Evolutionary conservation across 2,113 vertebrate species (phyloP), one percentile per base, ranked within the genome.

Genomic region (Sterna hirundo): DNA sequence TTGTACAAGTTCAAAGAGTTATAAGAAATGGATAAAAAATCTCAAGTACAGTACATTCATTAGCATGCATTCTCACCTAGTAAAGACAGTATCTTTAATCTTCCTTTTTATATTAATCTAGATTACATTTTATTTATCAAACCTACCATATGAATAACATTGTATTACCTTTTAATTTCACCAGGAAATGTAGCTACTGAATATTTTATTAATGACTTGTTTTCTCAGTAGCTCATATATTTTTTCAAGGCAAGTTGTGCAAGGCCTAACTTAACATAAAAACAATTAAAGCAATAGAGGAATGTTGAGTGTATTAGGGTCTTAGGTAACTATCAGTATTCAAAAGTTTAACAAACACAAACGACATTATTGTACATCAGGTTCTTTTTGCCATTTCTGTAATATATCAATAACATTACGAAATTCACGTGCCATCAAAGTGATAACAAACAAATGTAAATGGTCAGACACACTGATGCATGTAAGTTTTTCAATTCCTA

Each of bases 271-370:
- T 64, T 74, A 61, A 74, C 86, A 79, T 86, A 40, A 92, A 80
- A 84, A 88, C 83, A 72, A 68, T 42, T 38, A 81, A 72, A 96
- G 40, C 65, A 57, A 83, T 86, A 93, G 44, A 93, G 40, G 26
- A 95, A 90, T 32, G 15, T 54, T 69, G 29, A 90, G 13, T 23
- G n/a, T 87, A 36, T 89, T 58, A 62, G 27, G 25, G 55, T 66
- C 61, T 65, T 88, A 65, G 42, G 60, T 94, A 91, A 46, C 86
- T 97, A 83, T 54, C 16, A 52, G 42, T 62, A 65, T 66, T 85
- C 86, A 93, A 96, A 93, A 90, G 51, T 77, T 84, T 68, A 95
- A 96, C 69, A 82, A 95, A 97, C 93, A 92, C 79, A 79, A 93
- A 87, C 54, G 9, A 66, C 40, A 80, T 36, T 78, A 25, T 76